phyloP scores from a whole-genome alignment of 2,797 vertebrate species.

The Channallabes apus region DNA sequence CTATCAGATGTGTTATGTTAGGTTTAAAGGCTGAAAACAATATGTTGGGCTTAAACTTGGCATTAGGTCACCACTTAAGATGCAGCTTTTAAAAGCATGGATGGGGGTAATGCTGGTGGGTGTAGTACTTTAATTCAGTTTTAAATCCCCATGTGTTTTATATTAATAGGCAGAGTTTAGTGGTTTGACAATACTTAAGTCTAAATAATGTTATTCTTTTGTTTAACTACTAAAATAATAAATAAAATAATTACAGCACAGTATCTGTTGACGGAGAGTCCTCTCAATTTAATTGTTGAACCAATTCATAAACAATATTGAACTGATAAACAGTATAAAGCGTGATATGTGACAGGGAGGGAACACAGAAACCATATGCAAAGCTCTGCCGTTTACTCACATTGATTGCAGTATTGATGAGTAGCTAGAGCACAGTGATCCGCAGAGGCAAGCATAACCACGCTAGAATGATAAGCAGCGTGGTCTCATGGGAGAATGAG shows the following conservation, averaged over 20 bases:
- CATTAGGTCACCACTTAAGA: background rate
- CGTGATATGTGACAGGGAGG: constrained; percentile 25
- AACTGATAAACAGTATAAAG: constrained; percentile 37
- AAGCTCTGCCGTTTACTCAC: constrained; percentile 33
- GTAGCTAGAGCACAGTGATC: constrained; percentile 47
- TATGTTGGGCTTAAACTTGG: background rate
- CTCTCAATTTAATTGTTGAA: background rate
- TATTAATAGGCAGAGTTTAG: background rate
- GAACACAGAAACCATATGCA: constrained; percentile 36
- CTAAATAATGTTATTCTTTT: background rate
- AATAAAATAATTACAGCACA: background rate
- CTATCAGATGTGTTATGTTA: background rate
- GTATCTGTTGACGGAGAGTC: background rate
- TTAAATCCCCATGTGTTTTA: background rate
- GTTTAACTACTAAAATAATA: background rate
- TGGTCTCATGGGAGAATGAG: constrained; percentile 45
- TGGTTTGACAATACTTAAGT: background rate
- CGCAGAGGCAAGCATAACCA: constrained; percentile 43
- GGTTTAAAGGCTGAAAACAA: constrained; percentile 12
- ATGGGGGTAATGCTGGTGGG: background rate
- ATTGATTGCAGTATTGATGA: constrained; percentile 58
- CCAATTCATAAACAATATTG: constrained; percentile 29
- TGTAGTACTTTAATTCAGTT: background rate
- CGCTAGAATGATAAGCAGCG: constrained; percentile 52
- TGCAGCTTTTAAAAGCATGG: background rate